Evolutionary conservation across 2,888 invertebrate genomes (phyloP), one percentile per base, ranked within the genome.

Genomic region (Tiliacea citrago): DNA sequence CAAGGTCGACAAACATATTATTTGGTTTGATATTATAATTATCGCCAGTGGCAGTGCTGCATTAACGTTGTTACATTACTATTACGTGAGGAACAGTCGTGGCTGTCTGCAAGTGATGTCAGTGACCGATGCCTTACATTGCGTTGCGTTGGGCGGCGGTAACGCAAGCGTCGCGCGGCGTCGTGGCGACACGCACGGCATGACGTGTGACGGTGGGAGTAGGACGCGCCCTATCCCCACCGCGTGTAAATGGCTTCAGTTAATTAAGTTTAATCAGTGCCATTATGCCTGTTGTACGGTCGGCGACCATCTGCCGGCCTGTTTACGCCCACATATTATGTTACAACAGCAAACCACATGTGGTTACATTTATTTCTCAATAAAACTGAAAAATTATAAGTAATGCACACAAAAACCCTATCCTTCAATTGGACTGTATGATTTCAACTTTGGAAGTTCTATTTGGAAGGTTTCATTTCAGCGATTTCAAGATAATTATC

Each of bases 221-320:
- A 85, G 85, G 87, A 83, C 87, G 88, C 87, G 85, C 88, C 90
- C 90, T 87, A 88, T 85, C 86, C 92, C 89, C 92, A 90, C 87
- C 83, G 90, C 91, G 94, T 92, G 93, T 93, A 94, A 95, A 96
- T 94, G 96, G 96, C 96, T 96, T 96, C 96, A 95, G 95, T 95
- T 96, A 96, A 96, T 96, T 96, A 96, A 96, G 93, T 96, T 96
- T 96, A 96, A 96, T 96, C 96, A 95, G 93, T 93, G 92, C 92
- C 93, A 91, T 92, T 92, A 93, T 91, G 87, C 88, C 86, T 89
- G 90, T 88, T 88, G 88, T 90, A 88, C 88, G 79, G 84, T 82
- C 86, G 86, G 88, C 91, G 91, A 92, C 93, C 96, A 96, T 96
- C 95, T 96, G 96, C 92, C 92, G 86, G 89, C 90, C 91, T 88